phyloP scores from a whole-genome alignment of 2,888 invertebrate species.

The Meiosimyza platycephala region DNA sequence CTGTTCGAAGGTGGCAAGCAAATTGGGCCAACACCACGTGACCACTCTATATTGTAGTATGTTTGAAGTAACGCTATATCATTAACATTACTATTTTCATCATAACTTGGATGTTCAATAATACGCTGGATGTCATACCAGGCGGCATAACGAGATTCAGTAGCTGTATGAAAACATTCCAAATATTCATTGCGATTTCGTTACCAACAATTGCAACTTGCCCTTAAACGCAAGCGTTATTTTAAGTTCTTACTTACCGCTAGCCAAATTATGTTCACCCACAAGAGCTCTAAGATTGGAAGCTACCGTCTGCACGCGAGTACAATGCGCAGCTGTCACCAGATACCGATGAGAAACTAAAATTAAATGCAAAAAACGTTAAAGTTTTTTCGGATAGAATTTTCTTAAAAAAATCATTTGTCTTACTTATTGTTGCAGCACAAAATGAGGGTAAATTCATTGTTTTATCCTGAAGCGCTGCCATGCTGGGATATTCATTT shows the following conservation, averaged over 20 bases:
- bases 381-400: neutral
- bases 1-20: slow-evolving; percentile 70
- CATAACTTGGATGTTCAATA: slow-evolving; percentile 51
- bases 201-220: no score
- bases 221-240: neutral
- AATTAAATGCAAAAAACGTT: neutral
- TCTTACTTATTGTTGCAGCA: slow-evolving; percentile 67
- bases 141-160: slow-evolving; percentile 40
- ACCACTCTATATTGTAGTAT: slow-evolving; percentile 65
- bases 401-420: neutral
- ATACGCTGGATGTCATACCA: slow-evolving; percentile 60
- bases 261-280: slow-evolving; percentile 69
- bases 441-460: slow-evolving; percentile 60
- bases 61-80: slow-evolving; percentile 71
- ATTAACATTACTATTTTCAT: slow-evolving; percentile 53
- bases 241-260: slow-evolving; percentile 57
- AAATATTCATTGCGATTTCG: slow-evolving; percentile 40
- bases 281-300: slow-evolving; percentile 64
- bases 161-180: slow-evolving; percentile 23
- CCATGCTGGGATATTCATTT: slow-evolving; percentile 74
- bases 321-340: slow-evolving; percentile 71
- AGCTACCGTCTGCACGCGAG: slow-evolving; percentile 31
- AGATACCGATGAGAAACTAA: slow-evolving; percentile 63
- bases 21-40: slow-evolving; percentile 70
- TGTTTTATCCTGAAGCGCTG: slow-evolving; percentile 62